Conservation (phyloP, 1,140 invertebrate genomes). For the Penaeus indicus region DNA sequence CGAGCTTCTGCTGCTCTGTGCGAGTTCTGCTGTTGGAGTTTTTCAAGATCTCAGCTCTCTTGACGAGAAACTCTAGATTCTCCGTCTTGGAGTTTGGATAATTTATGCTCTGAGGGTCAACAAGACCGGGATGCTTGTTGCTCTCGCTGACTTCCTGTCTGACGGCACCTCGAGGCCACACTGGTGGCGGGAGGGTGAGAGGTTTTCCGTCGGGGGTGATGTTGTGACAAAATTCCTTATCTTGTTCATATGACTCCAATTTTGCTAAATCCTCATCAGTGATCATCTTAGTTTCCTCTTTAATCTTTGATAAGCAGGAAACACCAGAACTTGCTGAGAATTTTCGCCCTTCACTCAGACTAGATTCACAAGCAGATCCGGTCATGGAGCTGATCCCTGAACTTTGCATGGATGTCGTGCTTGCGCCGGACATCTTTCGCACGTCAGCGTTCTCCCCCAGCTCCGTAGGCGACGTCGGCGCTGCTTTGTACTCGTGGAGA, state of each 20-base stretch:
- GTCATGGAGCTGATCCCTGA: constrained; percentile 58
- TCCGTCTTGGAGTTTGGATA: background rate
- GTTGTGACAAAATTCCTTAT: constrained; percentile 33
- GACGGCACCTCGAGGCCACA: constrained; percentile 49
- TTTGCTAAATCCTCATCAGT: constrained; percentile 36
- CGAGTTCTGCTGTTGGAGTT: background rate
- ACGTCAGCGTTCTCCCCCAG: constrained; percentile 23
- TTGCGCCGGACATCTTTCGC: constrained; percentile 50
- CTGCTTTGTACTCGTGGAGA: background rate
- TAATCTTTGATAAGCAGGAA: constrained; percentile 59
- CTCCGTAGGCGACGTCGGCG: background rate
- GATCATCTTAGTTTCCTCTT: constrained; percentile 53
- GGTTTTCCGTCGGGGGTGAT: constrained; percentile 53
- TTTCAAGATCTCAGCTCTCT: constrained; percentile 52
- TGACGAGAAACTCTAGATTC: constrained; percentile 46
- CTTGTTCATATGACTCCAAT: constrained; percentile 51
- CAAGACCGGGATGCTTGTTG: background rate
- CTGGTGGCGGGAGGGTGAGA: constrained; percentile 52
- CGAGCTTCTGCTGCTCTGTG: constrained; percentile 25
- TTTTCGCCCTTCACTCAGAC: constrained; percentile 48
- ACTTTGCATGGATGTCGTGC: constrained; percentile 46
- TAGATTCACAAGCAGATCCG: constrained; percentile 18
- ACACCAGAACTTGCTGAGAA: constrained; percentile 62
- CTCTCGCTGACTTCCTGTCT: background rate
- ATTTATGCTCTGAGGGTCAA: background rate